phyloP scores from a whole-genome alignment of 2,113 vertebrate genomes.

The Telmatochromis brichardi region DNA sequence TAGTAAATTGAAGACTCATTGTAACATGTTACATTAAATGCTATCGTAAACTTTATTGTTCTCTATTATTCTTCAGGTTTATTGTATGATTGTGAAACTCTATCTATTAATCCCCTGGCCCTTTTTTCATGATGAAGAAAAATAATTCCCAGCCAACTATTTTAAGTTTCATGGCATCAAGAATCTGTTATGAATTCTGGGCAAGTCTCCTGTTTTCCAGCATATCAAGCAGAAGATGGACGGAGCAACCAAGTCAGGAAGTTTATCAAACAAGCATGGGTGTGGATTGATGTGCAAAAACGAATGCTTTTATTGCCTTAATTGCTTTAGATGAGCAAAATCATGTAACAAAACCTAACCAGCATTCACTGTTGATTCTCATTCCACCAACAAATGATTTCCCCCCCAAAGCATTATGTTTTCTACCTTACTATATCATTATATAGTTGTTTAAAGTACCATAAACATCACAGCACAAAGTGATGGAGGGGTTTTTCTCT shows the following conservation, averaged over 20 bases:
- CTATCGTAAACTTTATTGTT: not conserved
- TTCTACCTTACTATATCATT: slow-evolving; percentile 55
- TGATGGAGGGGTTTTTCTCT: slow-evolving; percentile 40
- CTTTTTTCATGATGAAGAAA: slow-evolving; percentile 1
- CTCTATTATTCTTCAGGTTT: not conserved
- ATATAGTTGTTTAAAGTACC: slow-evolving; percentile 56
- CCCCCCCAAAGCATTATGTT: slow-evolving; percentile 29
- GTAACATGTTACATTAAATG: not conserved
- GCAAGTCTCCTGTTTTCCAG: slow-evolving; percentile 13
- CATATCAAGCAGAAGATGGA: not conserved
- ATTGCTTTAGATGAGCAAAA: not conserved
- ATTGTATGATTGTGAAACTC: not conserved
- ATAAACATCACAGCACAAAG: slow-evolving; percentile 36
- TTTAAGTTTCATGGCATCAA: slow-evolving; percentile 1
- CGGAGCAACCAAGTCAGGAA: not conserved
- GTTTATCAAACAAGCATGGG: slow-evolving; percentile 8
- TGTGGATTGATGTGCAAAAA: slow-evolving; percentile 16
- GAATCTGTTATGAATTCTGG: slow-evolving; percentile 17
- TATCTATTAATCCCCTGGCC: not conserved
- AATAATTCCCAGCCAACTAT: not conserved
- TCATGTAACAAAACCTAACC: not conserved
- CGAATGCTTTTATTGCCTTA: not conserved
- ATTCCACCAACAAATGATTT: not conserved
- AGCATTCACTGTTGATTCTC: not conserved
- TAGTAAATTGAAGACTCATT: not conserved